These are phyloP conservation scores for Ctenodactylus gundi DNA, from an alignment of 2,113 vertebrate genomes.

Conservation along the genomic window DNA sequence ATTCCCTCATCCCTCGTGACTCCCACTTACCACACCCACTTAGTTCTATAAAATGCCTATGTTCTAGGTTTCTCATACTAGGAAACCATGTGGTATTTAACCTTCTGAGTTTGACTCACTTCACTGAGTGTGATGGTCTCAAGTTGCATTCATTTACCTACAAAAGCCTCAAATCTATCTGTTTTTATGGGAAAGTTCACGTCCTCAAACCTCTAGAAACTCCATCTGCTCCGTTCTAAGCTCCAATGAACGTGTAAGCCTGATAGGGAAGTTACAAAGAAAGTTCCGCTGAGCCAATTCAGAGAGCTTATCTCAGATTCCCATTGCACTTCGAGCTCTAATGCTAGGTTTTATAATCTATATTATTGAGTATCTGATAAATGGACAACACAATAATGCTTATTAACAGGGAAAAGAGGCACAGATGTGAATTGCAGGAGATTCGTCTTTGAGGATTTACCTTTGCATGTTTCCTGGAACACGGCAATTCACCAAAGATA, in stretches of 20 bases:
- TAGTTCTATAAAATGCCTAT: too few species aligned
- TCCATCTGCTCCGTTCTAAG: too few species aligned
- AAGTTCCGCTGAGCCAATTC: background rate
- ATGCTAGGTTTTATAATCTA: background rate
- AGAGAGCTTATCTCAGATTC: background rate
- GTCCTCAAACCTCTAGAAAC: background rate
- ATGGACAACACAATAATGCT: background rate
- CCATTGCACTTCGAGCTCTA: background rate
- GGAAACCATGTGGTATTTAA: too few species aligned
- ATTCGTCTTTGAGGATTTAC: background rate
- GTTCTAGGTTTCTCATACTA: too few species aligned
- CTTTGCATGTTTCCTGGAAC: background rate
- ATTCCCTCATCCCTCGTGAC: too few species aligned
- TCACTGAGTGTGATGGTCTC: too few species aligned
- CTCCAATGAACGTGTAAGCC: too few species aligned
- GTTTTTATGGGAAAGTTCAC: background rate
- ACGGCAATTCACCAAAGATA: background rate
- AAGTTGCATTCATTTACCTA: too few species aligned
- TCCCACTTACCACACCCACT: too few species aligned
- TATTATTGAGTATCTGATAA: background rate
- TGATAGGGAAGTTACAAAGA: background rate
- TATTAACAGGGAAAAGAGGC: background rate
- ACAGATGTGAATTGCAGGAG: background rate
- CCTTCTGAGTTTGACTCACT: too few species aligned
- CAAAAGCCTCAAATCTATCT: too few species aligned